Conservation (phyloP, 1,140 invertebrate genomes). For the Bacillus rossius region DNA sequence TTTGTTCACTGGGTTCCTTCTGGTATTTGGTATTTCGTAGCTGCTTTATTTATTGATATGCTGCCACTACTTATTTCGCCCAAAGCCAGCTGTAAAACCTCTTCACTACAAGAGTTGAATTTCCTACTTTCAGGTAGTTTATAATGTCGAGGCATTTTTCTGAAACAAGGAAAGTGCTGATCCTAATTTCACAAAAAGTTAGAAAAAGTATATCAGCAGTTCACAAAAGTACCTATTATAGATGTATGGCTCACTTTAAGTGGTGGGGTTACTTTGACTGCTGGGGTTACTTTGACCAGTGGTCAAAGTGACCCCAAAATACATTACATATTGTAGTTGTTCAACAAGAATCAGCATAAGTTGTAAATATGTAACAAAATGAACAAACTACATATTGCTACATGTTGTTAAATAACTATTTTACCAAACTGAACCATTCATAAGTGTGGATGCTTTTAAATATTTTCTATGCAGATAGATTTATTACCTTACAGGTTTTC, state of each 20-base stretch:
- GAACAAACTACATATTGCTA: conserved; percentile 8
- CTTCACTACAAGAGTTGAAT: conserved; percentile 11
- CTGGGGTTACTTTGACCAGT: too few relatives aligned
- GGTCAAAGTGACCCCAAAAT: background rate
- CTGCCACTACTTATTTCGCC: background rate
- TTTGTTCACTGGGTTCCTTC: too few relatives aligned
- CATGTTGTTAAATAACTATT: conserved; percentile 16
- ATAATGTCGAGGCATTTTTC: conserved; percentile 12
- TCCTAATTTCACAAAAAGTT: too few relatives aligned
- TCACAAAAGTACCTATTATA: too few relatives aligned
- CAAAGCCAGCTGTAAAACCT: conserved; percentile 4
- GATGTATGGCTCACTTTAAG: too few relatives aligned
- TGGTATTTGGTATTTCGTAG: conserved; percentile 3
- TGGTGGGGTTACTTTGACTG: too few relatives aligned
- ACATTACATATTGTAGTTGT: conserved; percentile 1
- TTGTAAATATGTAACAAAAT: conserved; percentile 13
- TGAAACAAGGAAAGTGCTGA: background rate
- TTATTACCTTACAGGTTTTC: conserved; percentile 1
- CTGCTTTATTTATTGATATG: conserved; percentile 12
- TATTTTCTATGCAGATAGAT: conserved; percentile 7
- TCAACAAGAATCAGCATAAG: conserved; percentile 11
- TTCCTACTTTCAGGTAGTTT: conserved; percentile 7
- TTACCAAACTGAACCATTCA: background rate
- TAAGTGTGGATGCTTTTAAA: conserved; percentile 1
- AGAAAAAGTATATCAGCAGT: too few relatives aligned